Base-by-base conservation (phyloP, 1,140 invertebrate species). In the Melitaea cinxia region DNA sequence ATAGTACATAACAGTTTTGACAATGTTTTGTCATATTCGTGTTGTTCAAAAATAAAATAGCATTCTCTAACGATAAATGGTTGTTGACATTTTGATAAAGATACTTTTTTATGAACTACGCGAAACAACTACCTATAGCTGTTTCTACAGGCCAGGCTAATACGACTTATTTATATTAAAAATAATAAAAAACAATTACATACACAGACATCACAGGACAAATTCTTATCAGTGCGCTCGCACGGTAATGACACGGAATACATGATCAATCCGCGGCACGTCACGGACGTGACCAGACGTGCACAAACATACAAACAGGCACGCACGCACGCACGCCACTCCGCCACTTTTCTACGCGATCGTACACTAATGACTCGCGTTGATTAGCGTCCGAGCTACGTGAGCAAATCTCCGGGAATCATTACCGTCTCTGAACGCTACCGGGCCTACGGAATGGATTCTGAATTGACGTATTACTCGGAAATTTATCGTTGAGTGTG, bases 171-270 rank as follows among this genome's bases (percentile, higher is more conserved):
- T n/a, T n/a, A n/a, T n/a, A n/a, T n/a, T n/a, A n/a, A n/a, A n/a
- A n/a, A n/a, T n/a, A n/a, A n/a, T n/a, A n/a, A 28, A 28, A 28
- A 28, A 28, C 26, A 28, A 28, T 4, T 28, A 28, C 26, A 3
- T 28, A 28, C 26, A 28, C 26, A 28, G 7, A 28, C 37, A 42
- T 42, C 37, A 42, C 37, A 15, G 1, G 37, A 42, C 37, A 42
- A 12, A 17, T n/a, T 17, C 37, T 6, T 15, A 42, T 2, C 35
- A 37, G 2, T 2, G 7, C 42, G 19, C 23, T 3, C 33, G 39
- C 60, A 37, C 35, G 14, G 67, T 86, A 84, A 86, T 83, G 83
- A 86, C 82, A 82, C 68, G 30, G 45, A 52, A 73, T 81, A 83
- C 81, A 80, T 84, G 83, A 70, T 65, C 82, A 78, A 82, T 82